Percentiles rank a stretch among this genome's conserved stretches.
phyloP scores from a whole-genome alignment of 2,888 invertebrate species.

The Maniola hyperantus region DNA sequence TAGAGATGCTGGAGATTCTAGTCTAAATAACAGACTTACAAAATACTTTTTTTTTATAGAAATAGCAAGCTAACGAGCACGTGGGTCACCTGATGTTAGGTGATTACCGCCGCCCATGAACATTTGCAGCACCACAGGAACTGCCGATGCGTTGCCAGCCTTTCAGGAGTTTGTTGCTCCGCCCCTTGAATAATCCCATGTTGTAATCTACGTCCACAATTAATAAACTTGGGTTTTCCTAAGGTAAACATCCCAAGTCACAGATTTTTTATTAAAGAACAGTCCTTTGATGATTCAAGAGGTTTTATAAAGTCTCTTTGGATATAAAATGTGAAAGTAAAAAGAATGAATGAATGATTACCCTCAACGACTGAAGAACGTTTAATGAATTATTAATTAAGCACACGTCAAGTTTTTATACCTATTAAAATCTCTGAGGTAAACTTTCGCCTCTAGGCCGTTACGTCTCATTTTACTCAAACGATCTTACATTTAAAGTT shows the following conservation, averaged over 20 bases:
- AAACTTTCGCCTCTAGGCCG: slow-evolving; percentile 1
- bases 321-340: background rate
- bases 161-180: too few relatives aligned
- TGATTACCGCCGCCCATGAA: too few relatives aligned
- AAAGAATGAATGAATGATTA: background rate
- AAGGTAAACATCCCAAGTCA: background rate
- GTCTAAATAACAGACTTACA: background rate
- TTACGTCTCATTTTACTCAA: slow-evolving; percentile 13
- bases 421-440: background rate
- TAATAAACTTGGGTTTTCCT: too few relatives aligned
- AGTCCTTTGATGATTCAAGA: background rate
- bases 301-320: background rate
- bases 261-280: background rate
- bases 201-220: too few relatives aligned
- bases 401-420: background rate
- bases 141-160: too few relatives aligned
- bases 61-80: too few relatives aligned
- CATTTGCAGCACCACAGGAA: too few relatives aligned
- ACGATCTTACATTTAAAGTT: slow-evolving; percentile 15
- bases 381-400: slow-evolving; percentile 4
- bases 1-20: background rate
- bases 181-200: too few relatives aligned
- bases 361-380: background rate
- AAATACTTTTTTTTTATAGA: too few relatives aligned
- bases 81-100: too few relatives aligned